Evolutionary conservation across 2,888 invertebrate genomes (phyloP).

Genomic region (Hypomecis atomaria): DNA sequence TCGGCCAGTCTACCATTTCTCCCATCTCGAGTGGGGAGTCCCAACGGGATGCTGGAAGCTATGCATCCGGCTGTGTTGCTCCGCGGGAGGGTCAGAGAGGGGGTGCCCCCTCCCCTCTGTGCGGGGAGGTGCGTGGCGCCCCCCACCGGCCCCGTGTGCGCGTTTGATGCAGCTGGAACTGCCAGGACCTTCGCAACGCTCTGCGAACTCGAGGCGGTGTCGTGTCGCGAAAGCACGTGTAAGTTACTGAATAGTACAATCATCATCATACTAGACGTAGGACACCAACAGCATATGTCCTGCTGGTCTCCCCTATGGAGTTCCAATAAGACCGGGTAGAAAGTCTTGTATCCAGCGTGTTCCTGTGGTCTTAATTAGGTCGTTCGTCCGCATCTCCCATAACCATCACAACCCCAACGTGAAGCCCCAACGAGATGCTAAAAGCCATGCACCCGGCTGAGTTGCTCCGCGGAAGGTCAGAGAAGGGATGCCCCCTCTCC

Average conservation of each 20-base stretch:
- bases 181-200: conserved; percentile 84
- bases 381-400: no score
- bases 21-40: conserved; percentile 60
- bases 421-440: no score
- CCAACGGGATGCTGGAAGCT: conserved; percentile 54
- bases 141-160: conserved; percentile 83
- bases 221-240: conserved; percentile 85
- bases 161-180: conserved; percentile 83
- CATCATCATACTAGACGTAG: no score
- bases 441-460: conserved; percentile 49
- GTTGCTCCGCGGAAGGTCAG: conserved; percentile 59
- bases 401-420: no score
- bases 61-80: conserved; percentile 58
- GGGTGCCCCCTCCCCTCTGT: conserved; percentile 75
- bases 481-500: conserved; percentile 75
- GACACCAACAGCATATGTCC: no score
- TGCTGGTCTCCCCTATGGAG: no score
- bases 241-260: conserved; percentile 61
- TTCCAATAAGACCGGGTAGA: no score
- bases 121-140: conserved; percentile 70
- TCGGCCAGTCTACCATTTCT: conserved; percentile 68
- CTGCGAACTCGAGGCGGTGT: conserved; percentile 83
- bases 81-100: conserved; percentile 67
- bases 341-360: no score
- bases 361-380: no score